Conservation (phyloP, 1,140 invertebrate genomes). For the Apis cerana region DNA sequence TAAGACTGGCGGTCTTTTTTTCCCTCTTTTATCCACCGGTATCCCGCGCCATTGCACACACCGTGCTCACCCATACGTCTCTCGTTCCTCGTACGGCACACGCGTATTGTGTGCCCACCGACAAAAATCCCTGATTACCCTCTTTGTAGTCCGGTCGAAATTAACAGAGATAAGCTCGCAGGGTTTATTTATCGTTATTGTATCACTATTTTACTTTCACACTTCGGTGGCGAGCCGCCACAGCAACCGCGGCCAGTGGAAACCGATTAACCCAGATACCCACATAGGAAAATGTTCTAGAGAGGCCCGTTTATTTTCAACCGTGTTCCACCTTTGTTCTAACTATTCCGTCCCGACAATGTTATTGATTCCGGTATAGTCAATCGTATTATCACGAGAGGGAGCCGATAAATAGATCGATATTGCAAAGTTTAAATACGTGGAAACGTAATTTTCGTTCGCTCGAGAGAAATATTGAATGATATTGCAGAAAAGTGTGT, state of each 20-base stretch:
- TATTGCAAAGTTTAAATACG: neutral
- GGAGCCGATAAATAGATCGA: neutral
- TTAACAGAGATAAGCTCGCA: constrained; percentile 50
- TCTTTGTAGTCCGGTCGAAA: constrained; percentile 40
- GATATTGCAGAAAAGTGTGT: neutral
- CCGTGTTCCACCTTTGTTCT: neutral
- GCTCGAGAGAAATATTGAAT: neutral
- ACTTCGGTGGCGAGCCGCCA: constrained; percentile 39
- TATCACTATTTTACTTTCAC: constrained; percentile 53
- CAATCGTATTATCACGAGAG: neutral
- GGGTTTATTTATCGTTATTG: constrained; percentile 49
- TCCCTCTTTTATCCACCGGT: too few relatives aligned
- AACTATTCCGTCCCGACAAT: neutral
- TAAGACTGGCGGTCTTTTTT: constrained; percentile 22
- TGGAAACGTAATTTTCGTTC: neutral
- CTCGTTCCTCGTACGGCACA: neutral
- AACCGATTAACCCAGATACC: constrained; percentile 51
- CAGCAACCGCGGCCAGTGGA: constrained; percentile 16
- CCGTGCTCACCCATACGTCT: neutral
- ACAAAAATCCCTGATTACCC: constrained; percentile 47
- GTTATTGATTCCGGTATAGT: constrained; percentile 1
- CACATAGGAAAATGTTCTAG: constrained; percentile 34
- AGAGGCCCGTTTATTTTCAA: neutral
- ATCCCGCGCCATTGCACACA: neutral
- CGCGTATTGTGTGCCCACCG: neutral